A percentile compares a stretch with the other conserved stretches of the same genome.
Conservation (phyloP, 2,113 vertebrate species). For the Meleagris gallopavo region DNA sequence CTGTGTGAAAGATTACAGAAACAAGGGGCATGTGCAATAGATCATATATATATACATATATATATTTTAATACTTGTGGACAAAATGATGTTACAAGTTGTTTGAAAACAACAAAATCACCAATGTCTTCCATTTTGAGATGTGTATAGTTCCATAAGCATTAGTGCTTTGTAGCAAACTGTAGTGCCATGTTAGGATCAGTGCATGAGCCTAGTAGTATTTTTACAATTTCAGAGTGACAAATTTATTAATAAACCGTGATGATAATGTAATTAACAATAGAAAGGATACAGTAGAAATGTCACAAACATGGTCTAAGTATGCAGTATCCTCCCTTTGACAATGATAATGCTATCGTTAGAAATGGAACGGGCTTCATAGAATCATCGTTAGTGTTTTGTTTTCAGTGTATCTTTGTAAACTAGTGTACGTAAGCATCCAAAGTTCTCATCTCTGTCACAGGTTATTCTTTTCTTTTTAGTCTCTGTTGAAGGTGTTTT, state of each 20-base stretch:
- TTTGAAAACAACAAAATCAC: conserved; percentile 99
- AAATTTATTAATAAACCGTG: conserved; percentile 75
- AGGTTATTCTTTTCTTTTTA: not conserved
- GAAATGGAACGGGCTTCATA: conserved; percentile 42
- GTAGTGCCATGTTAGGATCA: conserved; percentile 92
- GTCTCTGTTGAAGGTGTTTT: conserved; percentile 18
- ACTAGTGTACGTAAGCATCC: not conserved
- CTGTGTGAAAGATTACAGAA: conserved; percentile 71
- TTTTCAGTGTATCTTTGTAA: conserved; percentile 11
- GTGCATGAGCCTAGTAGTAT: conserved; percentile 96
- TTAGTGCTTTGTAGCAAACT: conserved; percentile 93
- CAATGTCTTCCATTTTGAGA: conserved; percentile 99
- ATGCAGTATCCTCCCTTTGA: conserved; percentile 78
- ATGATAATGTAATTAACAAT: conserved; percentile 74
- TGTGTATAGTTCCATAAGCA: conserved; percentile 99
- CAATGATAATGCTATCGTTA: conserved; percentile 57
- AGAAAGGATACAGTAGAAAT: conserved; percentile 64
- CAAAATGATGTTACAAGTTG: conserved; percentile 98
- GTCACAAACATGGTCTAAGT: conserved; percentile 66
- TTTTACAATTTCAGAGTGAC: conserved; percentile 84
- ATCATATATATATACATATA: conserved; percentile 84
- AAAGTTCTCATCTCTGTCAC: not conserved
- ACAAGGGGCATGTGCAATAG: conserved; percentile 94
- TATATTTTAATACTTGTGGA: conserved; percentile 97
- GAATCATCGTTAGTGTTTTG: conserved; percentile 22